Base-by-base conservation (phyloP, 2,113 vertebrate species). In the Etheostoma spectabile region DNA sequence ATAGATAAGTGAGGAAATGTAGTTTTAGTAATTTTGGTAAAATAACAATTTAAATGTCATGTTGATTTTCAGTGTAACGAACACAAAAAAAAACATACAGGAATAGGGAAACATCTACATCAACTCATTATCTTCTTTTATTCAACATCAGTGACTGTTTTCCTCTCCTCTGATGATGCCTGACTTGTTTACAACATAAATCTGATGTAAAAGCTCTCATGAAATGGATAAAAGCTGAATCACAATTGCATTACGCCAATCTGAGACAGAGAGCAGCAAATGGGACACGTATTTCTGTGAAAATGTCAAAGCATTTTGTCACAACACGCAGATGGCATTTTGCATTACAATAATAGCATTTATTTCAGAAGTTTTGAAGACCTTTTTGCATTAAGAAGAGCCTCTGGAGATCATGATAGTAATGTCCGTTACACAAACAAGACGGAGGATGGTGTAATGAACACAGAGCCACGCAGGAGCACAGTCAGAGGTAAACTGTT, bases 291-390 rank as follows among this genome's bases (percentile, higher is more conserved):
- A 38, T 61, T 66, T 60, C 69, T 67, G 79, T 52, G 77, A 15
- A 86, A 80, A 85, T 82, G 80, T 80, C 82, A 84, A 30, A 30
- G 77, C 74, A 67, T 77, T 77, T 88, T 53, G 79, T 61, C 63
- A 22, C 14, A 64, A 51, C 46, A n/a, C n/a, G 12, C 60, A 66
- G 66, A 74, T 48, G 53, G 65, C 60, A 59, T 57, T 70, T 69
- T 56, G 64, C 72, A 18, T 21, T 76, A 42, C 38, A 42, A 10
- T 42, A 56, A 38, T 51, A 38, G 51, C 27, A 11, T 51, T 74
- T n/a, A 24, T 68, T 69, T 64, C 24, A 56, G 56, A 62, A 48
- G 70, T 79, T 86, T 18, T 38, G n/a, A 70, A 49, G 48, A 56
- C 57, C 67, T 70, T 56, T 73, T 51, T 53, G 51, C 52, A 33